Conservation (phyloP, 2,888 invertebrate species). For the Brachypterus glaber region DNA sequence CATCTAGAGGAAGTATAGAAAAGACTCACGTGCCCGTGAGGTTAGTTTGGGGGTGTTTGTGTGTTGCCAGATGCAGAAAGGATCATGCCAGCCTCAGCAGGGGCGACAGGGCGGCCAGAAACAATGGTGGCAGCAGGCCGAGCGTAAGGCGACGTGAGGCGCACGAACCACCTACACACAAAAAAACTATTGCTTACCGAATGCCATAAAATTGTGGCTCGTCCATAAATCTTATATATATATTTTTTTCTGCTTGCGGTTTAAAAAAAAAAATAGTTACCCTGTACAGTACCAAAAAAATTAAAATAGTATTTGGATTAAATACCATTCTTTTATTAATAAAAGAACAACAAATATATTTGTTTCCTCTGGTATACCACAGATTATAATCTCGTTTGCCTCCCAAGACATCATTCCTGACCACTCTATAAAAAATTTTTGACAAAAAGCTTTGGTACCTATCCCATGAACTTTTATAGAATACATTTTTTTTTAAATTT, state of each 20-base stretch:
- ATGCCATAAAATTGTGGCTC: neutral
- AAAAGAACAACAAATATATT: constrained; percentile 16
- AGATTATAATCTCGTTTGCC: too few relatives aligned
- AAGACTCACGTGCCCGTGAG: constrained; percentile 21
- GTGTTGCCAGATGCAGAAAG: constrained; percentile 13
- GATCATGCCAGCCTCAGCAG: constrained; percentile 35
- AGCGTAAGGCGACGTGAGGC: constrained; percentile 24
- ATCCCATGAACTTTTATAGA: too few relatives aligned
- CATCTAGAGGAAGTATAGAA: constrained; percentile 19
- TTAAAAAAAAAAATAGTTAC: neutral
- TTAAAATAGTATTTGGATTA: neutral
- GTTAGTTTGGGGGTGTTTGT: constrained; percentile 1
- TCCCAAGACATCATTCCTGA: too few relatives aligned
- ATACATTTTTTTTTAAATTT: too few relatives aligned
- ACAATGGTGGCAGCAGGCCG: constrained; percentile 36
- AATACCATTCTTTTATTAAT: constrained; percentile 6
- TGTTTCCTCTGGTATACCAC: constrained; percentile 10
- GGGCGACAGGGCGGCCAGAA: constrained; percentile 32
- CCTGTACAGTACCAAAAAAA: neutral
- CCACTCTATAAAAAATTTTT: too few relatives aligned
- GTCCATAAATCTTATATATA: neutral
- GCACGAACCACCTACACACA: constrained; percentile 35
- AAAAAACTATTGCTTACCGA: constrained; percentile 18
- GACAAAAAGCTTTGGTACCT: too few relatives aligned
- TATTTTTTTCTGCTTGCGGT: neutral